A percentile compares a stretch with the other conserved stretches of the same genome.
Conservation (phyloP, 2,113 vertebrate species). For the Pelodiscus sinensis region DNA sequence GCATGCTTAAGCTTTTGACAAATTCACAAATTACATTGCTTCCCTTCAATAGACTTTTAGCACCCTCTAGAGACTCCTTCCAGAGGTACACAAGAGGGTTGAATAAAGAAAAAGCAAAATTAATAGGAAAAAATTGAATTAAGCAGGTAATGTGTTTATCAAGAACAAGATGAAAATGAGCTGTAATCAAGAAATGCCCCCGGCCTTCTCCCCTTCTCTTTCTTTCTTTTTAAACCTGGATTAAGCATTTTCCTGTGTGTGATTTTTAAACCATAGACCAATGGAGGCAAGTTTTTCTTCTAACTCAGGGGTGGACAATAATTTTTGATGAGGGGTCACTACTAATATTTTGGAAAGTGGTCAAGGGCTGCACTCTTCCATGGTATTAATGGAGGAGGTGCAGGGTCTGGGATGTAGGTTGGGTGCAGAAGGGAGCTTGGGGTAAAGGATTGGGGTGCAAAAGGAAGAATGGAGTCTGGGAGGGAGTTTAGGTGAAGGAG, state of each 20-base stretch:
- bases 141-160: neutral
- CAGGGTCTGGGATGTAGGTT: too few species aligned
- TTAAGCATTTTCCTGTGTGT: neutral
- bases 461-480: too few species aligned
- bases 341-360: too few species aligned
- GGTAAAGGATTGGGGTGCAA: too few species aligned
- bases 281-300: neutral
- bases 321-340: too few species aligned
- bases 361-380: too few species aligned
- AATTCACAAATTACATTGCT: fast-evolving
- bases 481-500: too few species aligned
- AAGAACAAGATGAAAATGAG: constrained; percentile 7
- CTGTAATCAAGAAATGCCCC: neutral
- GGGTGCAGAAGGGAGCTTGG: too few species aligned
- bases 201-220: neutral
- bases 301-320: too few species aligned
- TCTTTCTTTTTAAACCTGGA: neutral
- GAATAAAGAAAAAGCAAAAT: neutral
- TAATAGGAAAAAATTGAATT: neutral
- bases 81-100: neutral
- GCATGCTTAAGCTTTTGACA: neutral
- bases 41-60: constrained; percentile 57
- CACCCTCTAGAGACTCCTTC: constrained; percentile 68
- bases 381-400: too few species aligned
- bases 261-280: neutral